phyloP scores from a whole-genome alignment of 2,797 vertebrate species.

The Stomatorhinus walkeri region DNA sequence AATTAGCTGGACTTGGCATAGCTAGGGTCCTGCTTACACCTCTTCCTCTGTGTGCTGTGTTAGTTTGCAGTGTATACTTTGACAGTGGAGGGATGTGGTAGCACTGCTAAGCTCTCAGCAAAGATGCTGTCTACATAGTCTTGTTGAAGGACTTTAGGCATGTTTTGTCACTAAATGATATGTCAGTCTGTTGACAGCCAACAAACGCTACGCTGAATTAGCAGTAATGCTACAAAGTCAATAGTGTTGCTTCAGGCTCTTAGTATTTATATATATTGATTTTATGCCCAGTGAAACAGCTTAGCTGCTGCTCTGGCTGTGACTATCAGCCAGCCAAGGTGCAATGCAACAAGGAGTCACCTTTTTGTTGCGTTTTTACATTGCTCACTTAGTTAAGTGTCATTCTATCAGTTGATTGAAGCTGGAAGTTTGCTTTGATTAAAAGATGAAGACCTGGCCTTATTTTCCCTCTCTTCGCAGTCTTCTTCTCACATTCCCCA shows the following conservation, averaged over 20 bases:
- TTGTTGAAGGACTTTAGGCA: slow-evolving; percentile 43
- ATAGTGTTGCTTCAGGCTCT: slow-evolving; percentile 44
- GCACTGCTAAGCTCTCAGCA: neutral
- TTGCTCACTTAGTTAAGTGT: slow-evolving; percentile 53
- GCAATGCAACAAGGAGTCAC: slow-evolving; percentile 48
- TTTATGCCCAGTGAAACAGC: slow-evolving; percentile 32
- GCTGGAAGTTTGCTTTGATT: slow-evolving; percentile 70
- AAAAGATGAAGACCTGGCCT: slow-evolving; percentile 61
- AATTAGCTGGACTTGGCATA: neutral
- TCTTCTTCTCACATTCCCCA: slow-evolving; percentile 42
- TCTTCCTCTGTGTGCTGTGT: neutral
- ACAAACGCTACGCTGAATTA: slow-evolving; percentile 73
- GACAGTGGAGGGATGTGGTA: slow-evolving; percentile 5
- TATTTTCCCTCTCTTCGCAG: slow-evolving; percentile 33
- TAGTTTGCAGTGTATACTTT: neutral
- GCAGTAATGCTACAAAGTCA: slow-evolving; percentile 75
- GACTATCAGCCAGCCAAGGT: slow-evolving; percentile 40
- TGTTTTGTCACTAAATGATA: slow-evolving; percentile 45
- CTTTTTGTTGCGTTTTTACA: slow-evolving; percentile 57
- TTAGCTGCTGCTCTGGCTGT: slow-evolving; percentile 43
- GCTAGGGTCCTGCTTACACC: neutral
- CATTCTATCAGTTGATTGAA: slow-evolving; percentile 49
- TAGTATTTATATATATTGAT: slow-evolving; percentile 21
- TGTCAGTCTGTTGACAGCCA: slow-evolving; percentile 59
- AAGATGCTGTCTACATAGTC: slow-evolving; percentile 14